Conservation (phyloP, 2,888 invertebrate species). For the Eupithecia insigniata region DNA sequence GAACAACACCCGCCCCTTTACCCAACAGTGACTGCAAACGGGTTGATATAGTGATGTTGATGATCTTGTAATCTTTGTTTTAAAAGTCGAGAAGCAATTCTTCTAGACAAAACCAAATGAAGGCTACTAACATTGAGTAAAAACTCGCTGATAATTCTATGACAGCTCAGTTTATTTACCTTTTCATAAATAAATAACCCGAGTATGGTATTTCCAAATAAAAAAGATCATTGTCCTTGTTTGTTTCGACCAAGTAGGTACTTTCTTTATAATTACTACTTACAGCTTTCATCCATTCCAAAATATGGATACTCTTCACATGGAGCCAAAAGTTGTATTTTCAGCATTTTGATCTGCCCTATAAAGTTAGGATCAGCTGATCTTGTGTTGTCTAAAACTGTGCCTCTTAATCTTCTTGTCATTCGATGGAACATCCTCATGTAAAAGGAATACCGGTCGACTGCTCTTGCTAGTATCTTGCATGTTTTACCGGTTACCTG, state of each 20-base stretch:
- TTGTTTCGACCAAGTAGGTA: neutral
- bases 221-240: neutral
- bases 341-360: constrained; percentile 71
- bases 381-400: constrained; percentile 18
- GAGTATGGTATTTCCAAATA: no score
- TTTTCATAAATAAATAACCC: neutral
- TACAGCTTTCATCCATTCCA: constrained; percentile 91
- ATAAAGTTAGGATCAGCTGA: constrained; percentile 34
- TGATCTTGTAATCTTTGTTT: neutral
- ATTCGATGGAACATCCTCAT: constrained; percentile 42
- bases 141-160: no score
- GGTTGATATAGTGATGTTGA: neutral
- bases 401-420: constrained; percentile 39
- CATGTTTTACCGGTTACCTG: constrained; percentile 74
- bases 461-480: constrained; percentile 67
- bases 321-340: constrained; percentile 81
- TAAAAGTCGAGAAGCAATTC: neutral
- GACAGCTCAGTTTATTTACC: no score
- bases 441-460: constrained; percentile 48
- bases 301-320: constrained; percentile 88
- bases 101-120: neutral
- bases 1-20: neutral
- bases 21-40: neutral
- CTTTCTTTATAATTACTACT: constrained; percentile 57
- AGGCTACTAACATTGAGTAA: no score